These are phyloP conservation scores for Eueremaeus valkanovi DNA, from an alignment of 2,888 invertebrate species.

Conservation along the genomic window DNA sequence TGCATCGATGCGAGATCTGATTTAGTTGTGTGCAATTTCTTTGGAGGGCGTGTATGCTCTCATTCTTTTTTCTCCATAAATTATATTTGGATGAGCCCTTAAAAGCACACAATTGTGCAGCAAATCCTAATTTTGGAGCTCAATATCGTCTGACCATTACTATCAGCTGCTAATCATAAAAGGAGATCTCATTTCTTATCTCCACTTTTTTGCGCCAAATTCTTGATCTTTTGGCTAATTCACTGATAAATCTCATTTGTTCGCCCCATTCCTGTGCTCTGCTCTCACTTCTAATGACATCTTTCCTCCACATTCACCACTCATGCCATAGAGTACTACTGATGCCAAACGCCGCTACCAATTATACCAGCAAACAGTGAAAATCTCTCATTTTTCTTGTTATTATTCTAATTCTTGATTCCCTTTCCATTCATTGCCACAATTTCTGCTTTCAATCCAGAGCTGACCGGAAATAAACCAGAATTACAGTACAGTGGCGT, in stretches of 20 bases:
- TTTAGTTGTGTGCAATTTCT: conserved; percentile 21
- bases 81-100: background rate
- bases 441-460: background rate
- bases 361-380: conserved; percentile 13
- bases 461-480: background rate
- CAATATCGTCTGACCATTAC: conserved; percentile 19
- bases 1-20: conserved; percentile 20
- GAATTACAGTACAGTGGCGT: background rate
- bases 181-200: conserved; percentile 10
- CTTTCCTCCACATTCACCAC: background rate
- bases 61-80: conserved; percentile 21
- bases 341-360: background rate
- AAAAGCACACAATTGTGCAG: conserved; percentile 8
- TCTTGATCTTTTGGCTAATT: conserved; percentile 17
- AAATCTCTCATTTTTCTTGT: conserved; percentile 1
- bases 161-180: conserved; percentile 17
- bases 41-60: conserved; percentile 13
- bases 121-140: conserved; percentile 17
- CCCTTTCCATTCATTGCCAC: background rate
- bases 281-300: conserved; percentile 13
- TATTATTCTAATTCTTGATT: background rate
- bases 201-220: conserved; percentile 13
- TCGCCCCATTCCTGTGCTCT: background rate
- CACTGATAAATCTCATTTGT: conserved; percentile 22
- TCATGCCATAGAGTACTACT: background rate